Evolutionary conservation across 2,888 invertebrate genomes (phyloP).

Genomic region (Volucella inflata): DNA sequence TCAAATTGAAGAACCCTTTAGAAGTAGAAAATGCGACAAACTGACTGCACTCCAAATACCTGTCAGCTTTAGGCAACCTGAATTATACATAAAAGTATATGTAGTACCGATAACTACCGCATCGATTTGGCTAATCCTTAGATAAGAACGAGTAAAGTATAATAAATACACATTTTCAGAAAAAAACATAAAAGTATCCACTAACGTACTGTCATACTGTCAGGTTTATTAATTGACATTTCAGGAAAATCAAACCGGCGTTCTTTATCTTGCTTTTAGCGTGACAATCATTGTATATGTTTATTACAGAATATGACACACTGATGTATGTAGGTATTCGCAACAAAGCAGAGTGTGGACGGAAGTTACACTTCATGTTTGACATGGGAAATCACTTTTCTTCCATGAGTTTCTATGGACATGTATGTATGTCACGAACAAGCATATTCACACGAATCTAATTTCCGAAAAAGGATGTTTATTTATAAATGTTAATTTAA

Average conservation of each 20-base stretch:
- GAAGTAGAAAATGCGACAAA: no score
- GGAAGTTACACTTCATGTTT: constrained; percentile 50
- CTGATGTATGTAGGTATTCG: constrained; percentile 16
- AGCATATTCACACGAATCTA: constrained; percentile 16
- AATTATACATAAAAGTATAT: background rate
- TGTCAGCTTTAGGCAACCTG: no score
- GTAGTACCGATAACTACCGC: background rate
- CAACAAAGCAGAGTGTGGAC: background rate
- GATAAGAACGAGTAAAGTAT: background rate
- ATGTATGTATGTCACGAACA: constrained; percentile 31
- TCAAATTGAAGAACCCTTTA: no score
- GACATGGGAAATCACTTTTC: constrained; percentile 62
- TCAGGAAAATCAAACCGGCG: constrained; percentile 35
- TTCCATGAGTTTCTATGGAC: constrained; percentile 3
- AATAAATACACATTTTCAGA: background rate
- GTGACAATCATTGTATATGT: constrained; percentile 46
- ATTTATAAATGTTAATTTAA: no score
- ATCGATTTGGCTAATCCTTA: constrained; percentile 2
- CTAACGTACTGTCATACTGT: constrained; percentile 46
- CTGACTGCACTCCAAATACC: no score
- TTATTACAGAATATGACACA: constrained; percentile 46
- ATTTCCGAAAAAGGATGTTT: background rate
- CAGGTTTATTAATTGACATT: constrained; percentile 61
- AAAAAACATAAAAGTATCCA: background rate
- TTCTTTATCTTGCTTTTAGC: constrained; percentile 4